Base-by-base conservation (phyloP, 2,888 invertebrate species). In the Auanema sp. region DNA sequence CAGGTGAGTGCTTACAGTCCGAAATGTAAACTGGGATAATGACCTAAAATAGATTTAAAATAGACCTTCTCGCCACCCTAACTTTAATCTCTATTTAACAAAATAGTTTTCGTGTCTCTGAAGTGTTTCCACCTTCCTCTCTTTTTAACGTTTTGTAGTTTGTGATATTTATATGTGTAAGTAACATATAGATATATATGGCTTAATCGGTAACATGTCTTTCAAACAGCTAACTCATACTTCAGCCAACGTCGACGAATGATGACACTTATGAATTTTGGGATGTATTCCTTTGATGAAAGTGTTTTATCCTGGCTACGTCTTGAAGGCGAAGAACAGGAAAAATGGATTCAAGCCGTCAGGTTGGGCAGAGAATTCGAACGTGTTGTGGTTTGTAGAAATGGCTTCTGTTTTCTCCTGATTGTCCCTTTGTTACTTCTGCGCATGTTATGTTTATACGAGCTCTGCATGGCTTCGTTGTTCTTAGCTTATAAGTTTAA, bases 161-260 rank as follows among this genome's bases (percentile, higher is more conserved):
- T 33, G 33, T 33, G 33, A 33, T 33, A 33, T 33, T 33, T 8
- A 5, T 33, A 33, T 33, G 33, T 33, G 33, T 33, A 33, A 33
- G 33, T 33, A 33, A 33, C 33, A 33, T 33, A 33, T 33, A 53
- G 21, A 16, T 24, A 23, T 18, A 53, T 18, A 23, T 24, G 18
- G 12, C 51, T 12, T 16, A 23, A 4, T 6, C 10, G 53, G 16
- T 53, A 18, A 53, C 53, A 53, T 23, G 24, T 47, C 49, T 33
- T 33, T 33, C 33, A 33, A 33, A 33, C 33, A 33, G 33, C 33
- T 33, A 33, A 33, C 33, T 33, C 33, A 3, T 50, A 53, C 66
- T 72, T 62, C 74, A 83, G 83, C 69, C 83, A 83, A 71, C 78
- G 83, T 51, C 78, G 79, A 47, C 79, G 83, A 58, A 75, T 82